These are phyloP conservation scores for Gandaritis pyraliata DNA, from an alignment of 2,888 invertebrate species.

Conservation along the genomic window DNA sequence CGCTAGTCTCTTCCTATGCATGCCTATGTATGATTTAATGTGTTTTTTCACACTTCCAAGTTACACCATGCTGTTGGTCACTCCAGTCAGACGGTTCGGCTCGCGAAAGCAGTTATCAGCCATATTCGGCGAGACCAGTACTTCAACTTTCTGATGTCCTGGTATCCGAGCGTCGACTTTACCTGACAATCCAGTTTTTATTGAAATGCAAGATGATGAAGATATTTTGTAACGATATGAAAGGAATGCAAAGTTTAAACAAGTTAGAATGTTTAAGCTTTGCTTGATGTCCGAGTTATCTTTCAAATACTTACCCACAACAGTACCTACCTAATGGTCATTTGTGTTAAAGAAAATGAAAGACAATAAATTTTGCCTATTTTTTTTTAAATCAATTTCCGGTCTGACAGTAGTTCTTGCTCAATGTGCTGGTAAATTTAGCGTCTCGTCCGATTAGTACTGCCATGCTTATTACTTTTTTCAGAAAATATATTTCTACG, in stretches of 20 bases:
- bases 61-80: conserved; percentile 39
- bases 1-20: too few species aligned
- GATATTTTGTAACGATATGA: conserved; percentile 29
- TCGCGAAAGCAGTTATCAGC: conserved; percentile 60
- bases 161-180: conserved; percentile 48
- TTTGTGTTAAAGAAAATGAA: too few species aligned
- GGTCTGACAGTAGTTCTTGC: conserved; percentile 42
- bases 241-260: conserved; percentile 24
- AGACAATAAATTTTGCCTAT: conserved; percentile 7
- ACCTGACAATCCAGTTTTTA: conserved; percentile 37
- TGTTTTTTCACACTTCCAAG: conserved; percentile 26
- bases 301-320: not conserved
- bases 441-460: conserved; percentile 36
- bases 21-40: too few species aligned
- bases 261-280: not conserved
- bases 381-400: conserved; percentile 17
- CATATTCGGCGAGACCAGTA: conserved; percentile 54
- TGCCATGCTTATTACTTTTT: conserved; percentile 18
- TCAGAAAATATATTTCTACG: not conserved
- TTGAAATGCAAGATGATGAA: conserved; percentile 22
- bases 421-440: conserved; percentile 33
- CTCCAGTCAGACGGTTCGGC: conserved; percentile 44
- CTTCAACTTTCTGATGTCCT: conserved; percentile 67
- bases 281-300: conserved; percentile 12
- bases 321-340: too few species aligned